Evolutionary conservation across 2,797 vertebrate species (phyloP).

Genomic region (Crenichthys baileyi): DNA sequence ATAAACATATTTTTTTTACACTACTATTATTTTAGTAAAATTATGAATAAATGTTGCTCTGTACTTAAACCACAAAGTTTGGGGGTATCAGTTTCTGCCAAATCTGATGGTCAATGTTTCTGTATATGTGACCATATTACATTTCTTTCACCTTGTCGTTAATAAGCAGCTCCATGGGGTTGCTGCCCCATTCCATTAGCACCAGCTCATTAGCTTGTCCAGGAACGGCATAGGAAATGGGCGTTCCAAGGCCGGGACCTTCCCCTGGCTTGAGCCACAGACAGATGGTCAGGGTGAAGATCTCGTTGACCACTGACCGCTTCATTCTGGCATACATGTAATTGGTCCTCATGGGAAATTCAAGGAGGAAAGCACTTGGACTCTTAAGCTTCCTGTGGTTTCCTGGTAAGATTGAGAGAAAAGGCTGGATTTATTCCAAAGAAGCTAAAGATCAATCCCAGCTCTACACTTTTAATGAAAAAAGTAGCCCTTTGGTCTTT

Average conservation of each 20-base stretch:
- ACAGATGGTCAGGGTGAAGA: conserved; percentile 86
- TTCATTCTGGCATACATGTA: conserved; percentile 86
- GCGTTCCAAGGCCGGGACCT: conserved; percentile 83
- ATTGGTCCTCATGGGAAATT: conserved; percentile 87
- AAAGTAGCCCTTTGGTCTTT: background rate
- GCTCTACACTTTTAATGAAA: too few relatives aligned
- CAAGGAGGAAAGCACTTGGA: conserved; percentile 81
- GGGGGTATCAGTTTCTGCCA: background rate
- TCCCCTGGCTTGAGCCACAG: conserved; percentile 83
- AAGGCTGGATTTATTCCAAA: background rate
- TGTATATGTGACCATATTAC: background rate
- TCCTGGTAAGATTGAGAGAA: conserved; percentile 54
- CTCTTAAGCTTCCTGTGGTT: conserved; percentile 76
- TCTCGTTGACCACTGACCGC: conserved; percentile 79
- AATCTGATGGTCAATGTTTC: background rate
- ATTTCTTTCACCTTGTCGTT: conserved; percentile 79
- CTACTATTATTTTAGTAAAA: background rate
- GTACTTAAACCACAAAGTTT: background rate
- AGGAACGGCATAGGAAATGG: conserved; percentile 86
- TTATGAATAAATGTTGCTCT: background rate
- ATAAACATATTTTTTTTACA: background rate
- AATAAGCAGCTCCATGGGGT: conserved; percentile 87
- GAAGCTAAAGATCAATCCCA: background rate
- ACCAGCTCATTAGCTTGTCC: conserved; percentile 89
- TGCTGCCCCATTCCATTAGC: conserved; percentile 87